Base-by-base conservation (phyloP, 2,797 vertebrate genomes). In the Bryconaethiops microstoma region DNA sequence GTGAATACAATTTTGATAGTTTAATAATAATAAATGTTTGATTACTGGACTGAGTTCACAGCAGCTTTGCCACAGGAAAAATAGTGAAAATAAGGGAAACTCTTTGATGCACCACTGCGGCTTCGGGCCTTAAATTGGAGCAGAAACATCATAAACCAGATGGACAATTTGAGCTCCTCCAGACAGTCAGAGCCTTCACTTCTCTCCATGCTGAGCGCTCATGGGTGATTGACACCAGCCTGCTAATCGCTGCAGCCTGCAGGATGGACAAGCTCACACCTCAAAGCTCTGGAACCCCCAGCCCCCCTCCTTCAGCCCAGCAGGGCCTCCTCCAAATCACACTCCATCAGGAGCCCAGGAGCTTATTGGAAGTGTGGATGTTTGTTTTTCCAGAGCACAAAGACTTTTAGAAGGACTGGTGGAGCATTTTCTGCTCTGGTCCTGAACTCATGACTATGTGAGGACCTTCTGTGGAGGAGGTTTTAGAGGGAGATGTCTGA, bases 151-250 rank as follows among this genome's bases (percentile, higher is more conserved):
- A 21, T 69, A 48, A 68, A 21, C n/a, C 42, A 69, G n/a, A n/a
- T 42, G 59, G n/a, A 80, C 25, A 39, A 14, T 74, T 52, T 68
- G 25, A 16, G 7, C 50, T 59, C 63, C 54, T 69, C 16, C 19
- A 74, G 68, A 25, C 75, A 50, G 74, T 84, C 74, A 81, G 2
- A 2, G 68, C 78, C 57, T 65, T 40, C 55, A 82, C 86, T 65
- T 74, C 76, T 80, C 25, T 64, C 82, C 87, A 82, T 77, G 86
- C 80, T 69, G 69, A 73, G 84, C 85, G 83, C 23, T 70, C 62
- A 40, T 71, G 85, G 79, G 89, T 88, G 87, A 90, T 91, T 92
- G 88, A 92, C 91, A 91, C 91, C 83, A 84, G 62, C 85, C 76
- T 90, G 92, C 89, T 82, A 92, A 89, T 86, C 80, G 83, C 84